Percentiles rank a stretch among this genome's conserved stretches.
Conservation (phyloP, 2,797 vertebrate genomes). For the Anas flavirostris region DNA sequence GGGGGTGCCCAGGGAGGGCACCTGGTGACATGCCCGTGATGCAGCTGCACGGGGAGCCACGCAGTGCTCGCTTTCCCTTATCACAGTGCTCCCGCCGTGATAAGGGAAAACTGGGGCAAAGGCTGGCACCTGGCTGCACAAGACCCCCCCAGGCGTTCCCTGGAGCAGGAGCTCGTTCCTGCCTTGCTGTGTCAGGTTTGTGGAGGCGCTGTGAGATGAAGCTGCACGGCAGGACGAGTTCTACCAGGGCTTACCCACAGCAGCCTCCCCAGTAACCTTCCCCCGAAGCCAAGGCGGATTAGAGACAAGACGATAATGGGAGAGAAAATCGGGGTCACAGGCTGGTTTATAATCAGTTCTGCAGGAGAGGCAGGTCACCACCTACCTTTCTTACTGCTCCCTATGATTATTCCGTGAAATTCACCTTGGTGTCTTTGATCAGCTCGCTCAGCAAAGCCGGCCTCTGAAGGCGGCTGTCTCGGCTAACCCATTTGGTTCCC, state of each 20-base stretch:
- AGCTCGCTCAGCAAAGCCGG: neutral
- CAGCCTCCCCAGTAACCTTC: neutral
- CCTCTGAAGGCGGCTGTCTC: neutral
- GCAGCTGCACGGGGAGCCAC: neutral
- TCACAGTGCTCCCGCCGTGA: neutral
- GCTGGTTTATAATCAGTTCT: neutral
- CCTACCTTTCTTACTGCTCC: neutral
- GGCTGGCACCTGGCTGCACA: neutral
- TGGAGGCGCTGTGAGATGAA: neutral
- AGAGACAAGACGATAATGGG: neutral
- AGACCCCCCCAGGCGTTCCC: neutral
- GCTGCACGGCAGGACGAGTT: neutral
- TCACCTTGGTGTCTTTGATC: neutral
- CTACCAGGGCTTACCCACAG: neutral
- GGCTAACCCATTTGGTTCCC: neutral
- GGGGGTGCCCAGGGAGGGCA: neutral
- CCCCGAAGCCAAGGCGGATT: neutral
- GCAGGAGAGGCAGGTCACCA: neutral
- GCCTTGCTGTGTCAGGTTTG: neutral
- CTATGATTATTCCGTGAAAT: neutral
- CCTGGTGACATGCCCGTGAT: neutral
- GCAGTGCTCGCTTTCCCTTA: too few species aligned
- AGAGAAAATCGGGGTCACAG: neutral
- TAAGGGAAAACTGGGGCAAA: neutral
- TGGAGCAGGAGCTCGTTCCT: neutral